phyloP scores from a whole-genome alignment of 2,888 invertebrate genomes.

The Hypsopygia costalis region DNA sequence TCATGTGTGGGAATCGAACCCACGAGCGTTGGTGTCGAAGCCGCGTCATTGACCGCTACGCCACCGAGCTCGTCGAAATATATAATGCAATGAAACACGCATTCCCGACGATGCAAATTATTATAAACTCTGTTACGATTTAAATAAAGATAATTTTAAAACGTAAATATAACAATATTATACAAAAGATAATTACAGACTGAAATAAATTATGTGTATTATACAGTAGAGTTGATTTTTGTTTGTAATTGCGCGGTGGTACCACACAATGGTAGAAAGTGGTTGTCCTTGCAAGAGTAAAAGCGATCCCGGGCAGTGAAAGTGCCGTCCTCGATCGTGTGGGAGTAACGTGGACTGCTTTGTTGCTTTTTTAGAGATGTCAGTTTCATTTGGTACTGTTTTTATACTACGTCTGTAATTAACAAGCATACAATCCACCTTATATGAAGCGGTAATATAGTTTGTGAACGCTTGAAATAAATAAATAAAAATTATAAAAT shows the following conservation, averaged over 20 bases:
- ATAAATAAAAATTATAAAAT: no score
- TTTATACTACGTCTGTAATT: no score
- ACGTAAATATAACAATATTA: neutral
- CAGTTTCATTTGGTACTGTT: no score
- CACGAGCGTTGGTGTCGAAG: no score
- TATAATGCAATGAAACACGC: no score
- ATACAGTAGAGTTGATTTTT: neutral
- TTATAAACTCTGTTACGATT: neutral
- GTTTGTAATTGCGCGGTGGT: neutral
- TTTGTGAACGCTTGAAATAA: no score
- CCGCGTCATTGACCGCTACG: no score
- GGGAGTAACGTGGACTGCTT: neutral
- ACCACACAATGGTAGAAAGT: constrained; percentile 43
- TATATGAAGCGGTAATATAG: no score
- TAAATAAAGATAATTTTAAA: neutral
- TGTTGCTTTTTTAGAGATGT: no score
- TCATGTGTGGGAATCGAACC: no score
- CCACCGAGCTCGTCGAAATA: no score
- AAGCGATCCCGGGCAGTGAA: constrained; percentile 51
- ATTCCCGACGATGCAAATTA: neutral
- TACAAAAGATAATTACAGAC: neutral
- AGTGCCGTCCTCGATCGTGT: constrained; percentile 26
- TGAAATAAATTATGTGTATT: neutral
- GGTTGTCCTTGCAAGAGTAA: constrained; percentile 62
- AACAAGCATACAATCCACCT: no score